A percentile compares a stretch with the other conserved stretches of the same genome.
Conservation (phyloP, 30 jellyfish, hydroid and myxozoan species). For the Aurelia coerulea region DNA sequence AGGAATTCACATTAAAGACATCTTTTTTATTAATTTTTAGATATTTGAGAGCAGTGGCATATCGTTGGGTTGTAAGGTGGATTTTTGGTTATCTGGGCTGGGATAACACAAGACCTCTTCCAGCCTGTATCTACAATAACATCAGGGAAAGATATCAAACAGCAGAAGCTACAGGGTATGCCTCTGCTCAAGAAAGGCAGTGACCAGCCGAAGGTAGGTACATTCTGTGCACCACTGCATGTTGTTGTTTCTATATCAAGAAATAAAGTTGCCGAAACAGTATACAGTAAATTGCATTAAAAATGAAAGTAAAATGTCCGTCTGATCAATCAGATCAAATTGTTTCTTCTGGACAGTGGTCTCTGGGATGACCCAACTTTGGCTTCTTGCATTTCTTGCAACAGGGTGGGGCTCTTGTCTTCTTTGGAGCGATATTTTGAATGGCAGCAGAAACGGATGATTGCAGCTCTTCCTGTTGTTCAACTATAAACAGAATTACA, state of each 20-base stretch:
- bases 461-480: constrained; percentile 6
- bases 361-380: constrained; percentile 43
- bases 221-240: constrained; percentile 23
- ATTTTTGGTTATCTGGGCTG: constrained; percentile 38
- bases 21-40: constrained; percentile 10
- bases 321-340: not conserved
- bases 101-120: constrained; percentile 47
- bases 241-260: not conserved
- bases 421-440: not conserved
- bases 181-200: constrained; percentile 12
- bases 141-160: not conserved
- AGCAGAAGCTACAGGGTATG: not conserved
- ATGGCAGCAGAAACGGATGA: not conserved
- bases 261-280: not conserved
- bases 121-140: constrained; percentile 31
- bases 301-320: not conserved
- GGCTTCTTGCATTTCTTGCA: constrained; percentile 34
- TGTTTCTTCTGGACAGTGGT: constrained; percentile 30
- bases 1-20: not conserved
- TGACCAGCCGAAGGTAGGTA: constrained; percentile 18
- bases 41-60: constrained; percentile 39
- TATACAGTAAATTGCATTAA: not conserved
- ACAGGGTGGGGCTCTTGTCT: constrained; percentile 21
- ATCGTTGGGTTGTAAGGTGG: constrained; percentile 51
- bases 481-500: constrained; percentile 11